phyloP scores from a whole-genome alignment of 2,797 vertebrate genomes.

The Melanogrammus aeglefinus region DNA sequence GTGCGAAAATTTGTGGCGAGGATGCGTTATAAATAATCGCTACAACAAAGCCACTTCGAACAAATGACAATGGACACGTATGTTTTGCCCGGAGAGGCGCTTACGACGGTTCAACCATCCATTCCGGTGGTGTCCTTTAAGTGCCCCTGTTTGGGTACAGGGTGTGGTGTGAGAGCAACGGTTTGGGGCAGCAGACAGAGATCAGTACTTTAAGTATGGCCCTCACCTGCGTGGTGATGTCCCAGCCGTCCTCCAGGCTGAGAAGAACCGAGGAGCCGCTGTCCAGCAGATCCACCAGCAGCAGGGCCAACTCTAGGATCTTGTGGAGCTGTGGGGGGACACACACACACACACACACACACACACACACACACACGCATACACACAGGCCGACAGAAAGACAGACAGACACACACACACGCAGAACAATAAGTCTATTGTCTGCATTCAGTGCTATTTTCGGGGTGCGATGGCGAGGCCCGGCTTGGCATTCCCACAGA shows the following conservation, averaged over 20 bases:
- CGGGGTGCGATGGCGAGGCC: conserved; percentile 28
- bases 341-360: conserved; percentile 25
- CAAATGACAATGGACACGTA: neutral
- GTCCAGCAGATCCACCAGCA: conserved; percentile 91
- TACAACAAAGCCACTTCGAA: neutral
- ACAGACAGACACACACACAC: conserved; percentile 14
- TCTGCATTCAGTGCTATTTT: conserved; percentile 41
- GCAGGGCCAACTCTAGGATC: conserved; percentile 87
- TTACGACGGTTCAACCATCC: neutral
- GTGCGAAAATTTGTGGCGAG: no score
- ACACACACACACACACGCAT: conserved; percentile 41
- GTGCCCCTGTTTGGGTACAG: neutral
- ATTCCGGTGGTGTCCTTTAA: neutral
- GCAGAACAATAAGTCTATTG: conserved; percentile 37
- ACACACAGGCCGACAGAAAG: conserved; percentile 18
- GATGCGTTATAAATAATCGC: neutral
- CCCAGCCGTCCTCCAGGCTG: conserved; percentile 98
- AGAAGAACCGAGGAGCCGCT: conserved; percentile 93
- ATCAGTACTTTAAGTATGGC: conserved; percentile 21
- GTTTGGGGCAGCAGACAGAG: neutral
- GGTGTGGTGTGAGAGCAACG: neutral
- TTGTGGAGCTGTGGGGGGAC: conserved; percentile 85
- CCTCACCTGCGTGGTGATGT: conserved; percentile 93
- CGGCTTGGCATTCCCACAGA: conserved; percentile 50
- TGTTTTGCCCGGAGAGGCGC: neutral